Evolutionary conservation across 2,888 invertebrate species (phyloP), one percentile per base, ranked within the genome.

Genomic region (Tanaodytes sp.): DNA sequence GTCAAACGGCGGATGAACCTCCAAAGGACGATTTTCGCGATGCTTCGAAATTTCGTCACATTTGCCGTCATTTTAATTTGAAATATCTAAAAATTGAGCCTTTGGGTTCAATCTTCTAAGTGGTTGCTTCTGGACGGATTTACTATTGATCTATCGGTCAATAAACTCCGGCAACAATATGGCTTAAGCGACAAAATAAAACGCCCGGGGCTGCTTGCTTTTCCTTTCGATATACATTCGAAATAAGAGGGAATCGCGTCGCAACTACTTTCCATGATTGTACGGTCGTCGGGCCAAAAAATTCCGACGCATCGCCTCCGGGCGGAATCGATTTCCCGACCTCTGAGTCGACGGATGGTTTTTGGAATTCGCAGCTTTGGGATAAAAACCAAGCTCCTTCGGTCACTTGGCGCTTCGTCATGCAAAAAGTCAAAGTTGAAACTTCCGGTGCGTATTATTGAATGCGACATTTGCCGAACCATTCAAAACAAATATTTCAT

Each of bases 141-240:
- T 15, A 20, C 31, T 61, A 67, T 61, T 67, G 66, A 67, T 67
- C 55, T 48, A 61, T 61, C 37, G 37, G 49, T 46, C 52, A 54
- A 59, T 61, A 33, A 49, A 67, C 61, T 51, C 37, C 30, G 48
- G 36, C 46, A 15, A 51, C 55, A 43, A 54, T 49, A 66, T 48
- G 42, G 49, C 61, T 55, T 55, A 55, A 66, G 37, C 54, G 42
- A 59, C 58, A 30, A 52, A 54, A 54, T 66, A 48, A 54, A 66
- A 48, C 49, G 54, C 48, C 37, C 33, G 14, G 33, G 48, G 59
- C 54, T 52, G 58, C 42, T n/a, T n/a, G n/a, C n/a, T n/a, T n/a
- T 46, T 51, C 45, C 46, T 48, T 46, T 54, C 18, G 27, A 43
- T 54, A 54, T 55, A 48, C 19, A 37, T 54, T 36, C 36, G 52